These are phyloP conservation scores for Harmothoe impar DNA, from an alignment of 2,888 invertebrate genomes.

Conservation along the genomic window DNA sequence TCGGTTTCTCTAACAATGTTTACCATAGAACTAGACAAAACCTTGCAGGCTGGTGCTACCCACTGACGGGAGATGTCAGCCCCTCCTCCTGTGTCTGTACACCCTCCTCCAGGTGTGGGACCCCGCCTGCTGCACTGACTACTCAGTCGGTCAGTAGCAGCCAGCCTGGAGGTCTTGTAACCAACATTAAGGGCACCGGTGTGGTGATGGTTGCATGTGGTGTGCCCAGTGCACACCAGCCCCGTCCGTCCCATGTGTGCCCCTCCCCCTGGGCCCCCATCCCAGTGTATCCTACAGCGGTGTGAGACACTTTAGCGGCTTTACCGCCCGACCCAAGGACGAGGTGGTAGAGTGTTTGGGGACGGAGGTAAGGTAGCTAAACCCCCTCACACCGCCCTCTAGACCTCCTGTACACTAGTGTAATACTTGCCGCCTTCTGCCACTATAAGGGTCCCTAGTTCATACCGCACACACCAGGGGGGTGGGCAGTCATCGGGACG, in stretches of 20 bases:
- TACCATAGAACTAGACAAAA: conserved; percentile 21
- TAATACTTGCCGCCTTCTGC: too few relatives aligned
- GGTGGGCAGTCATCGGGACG: neutral
- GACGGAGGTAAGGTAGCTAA: neutral
- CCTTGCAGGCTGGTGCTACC: neutral
- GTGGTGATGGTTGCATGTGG: conserved; percentile 53
- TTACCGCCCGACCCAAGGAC: neutral
- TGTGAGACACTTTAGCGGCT: neutral
- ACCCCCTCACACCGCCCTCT: neutral
- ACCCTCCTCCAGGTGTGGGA: neutral
- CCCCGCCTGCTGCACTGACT: neutral
- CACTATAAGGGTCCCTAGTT: neutral
- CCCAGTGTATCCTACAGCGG: neutral
- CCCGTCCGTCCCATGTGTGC: neutral
- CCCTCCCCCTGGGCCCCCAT: too few relatives aligned
- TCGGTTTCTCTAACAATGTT: conserved; percentile 11
- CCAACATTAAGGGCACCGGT: conserved; percentile 36
- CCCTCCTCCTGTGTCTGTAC: neutral
- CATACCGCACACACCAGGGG: neutral
- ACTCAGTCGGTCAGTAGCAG: neutral
- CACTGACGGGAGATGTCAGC: neutral
- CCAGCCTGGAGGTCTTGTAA: neutral
- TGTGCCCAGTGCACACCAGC: neutral
- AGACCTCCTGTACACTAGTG: neutral
- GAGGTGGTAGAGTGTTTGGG: conserved; percentile 15